Conservation (phyloP, 1,140 invertebrate species). For the Rhyacophila brunnea region DNA sequence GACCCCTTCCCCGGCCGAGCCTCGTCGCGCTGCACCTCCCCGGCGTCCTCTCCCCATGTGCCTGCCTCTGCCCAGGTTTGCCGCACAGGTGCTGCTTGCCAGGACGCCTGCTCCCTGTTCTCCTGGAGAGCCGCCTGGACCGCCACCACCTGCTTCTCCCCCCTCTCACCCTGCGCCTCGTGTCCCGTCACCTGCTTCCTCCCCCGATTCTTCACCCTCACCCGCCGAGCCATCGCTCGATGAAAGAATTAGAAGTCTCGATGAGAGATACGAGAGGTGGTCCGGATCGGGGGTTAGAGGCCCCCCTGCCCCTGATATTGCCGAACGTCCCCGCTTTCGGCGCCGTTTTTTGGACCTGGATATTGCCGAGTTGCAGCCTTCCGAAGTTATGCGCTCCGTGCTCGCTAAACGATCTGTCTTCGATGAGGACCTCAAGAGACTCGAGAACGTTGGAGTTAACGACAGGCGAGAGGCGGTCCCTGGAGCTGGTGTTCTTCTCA, state of each 20-base stretch:
- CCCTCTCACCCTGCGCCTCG: conserved; percentile 55
- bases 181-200: conserved; percentile 57
- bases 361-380: conserved; percentile 79
- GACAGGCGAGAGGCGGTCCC: conserved; percentile 76
- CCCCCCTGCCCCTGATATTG: conserved; percentile 38
- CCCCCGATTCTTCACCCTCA: conserved; percentile 56
- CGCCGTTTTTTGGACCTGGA: conserved; percentile 73
- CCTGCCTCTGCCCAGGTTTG: conserved; percentile 81
- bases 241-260: conserved; percentile 82
- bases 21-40: conserved; percentile 56
- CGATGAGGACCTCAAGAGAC: conserved; percentile 90
- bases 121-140: conserved; percentile 44
- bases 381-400: conserved; percentile 90
- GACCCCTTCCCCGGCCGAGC: conserved; percentile 69
- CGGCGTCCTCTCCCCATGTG: conserved; percentile 68
- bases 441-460: conserved; percentile 76
- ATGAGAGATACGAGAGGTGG: conserved; percentile 92
- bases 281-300: conserved; percentile 62
- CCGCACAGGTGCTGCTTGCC: conserved; percentile 64
- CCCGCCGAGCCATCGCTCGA: conserved; percentile 70
- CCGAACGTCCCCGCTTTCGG: conserved; percentile 57
- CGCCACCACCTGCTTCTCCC: conserved; percentile 43
- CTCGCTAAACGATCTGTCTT: conserved; percentile 91
- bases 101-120: conserved; percentile 41
- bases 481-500: conserved; percentile 31